These are phyloP conservation scores for Pteromalus puparum DNA, from an alignment of 1,140 invertebrate genomes.

Conservation along the genomic window DNA sequence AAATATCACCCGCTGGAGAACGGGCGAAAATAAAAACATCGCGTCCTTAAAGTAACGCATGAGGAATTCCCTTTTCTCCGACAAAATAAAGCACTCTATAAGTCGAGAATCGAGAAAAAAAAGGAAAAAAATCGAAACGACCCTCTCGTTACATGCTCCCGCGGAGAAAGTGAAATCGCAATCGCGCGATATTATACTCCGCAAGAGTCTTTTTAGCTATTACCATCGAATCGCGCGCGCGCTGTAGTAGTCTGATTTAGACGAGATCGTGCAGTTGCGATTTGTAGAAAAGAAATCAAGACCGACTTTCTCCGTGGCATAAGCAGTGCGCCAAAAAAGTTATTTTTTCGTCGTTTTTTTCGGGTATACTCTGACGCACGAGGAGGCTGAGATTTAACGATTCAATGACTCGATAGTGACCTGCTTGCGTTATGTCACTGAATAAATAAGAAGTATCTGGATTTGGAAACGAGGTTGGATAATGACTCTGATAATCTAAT, in stretches of 20 bases:
- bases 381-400: not conserved
- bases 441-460: not conserved
- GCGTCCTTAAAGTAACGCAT: no score
- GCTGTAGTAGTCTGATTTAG: not conserved
- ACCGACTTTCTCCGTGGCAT: conserved; percentile 20
- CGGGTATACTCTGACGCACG: not conserved
- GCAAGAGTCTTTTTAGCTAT: not conserved
- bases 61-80: not conserved
- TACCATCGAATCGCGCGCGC: not conserved
- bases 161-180: conserved; percentile 55
- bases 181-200: conserved; percentile 35
- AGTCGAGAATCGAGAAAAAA: not conserved
- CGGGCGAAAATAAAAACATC: no score
- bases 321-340: not conserved
- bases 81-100: not conserved
- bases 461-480: not conserved
- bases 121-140: not conserved
- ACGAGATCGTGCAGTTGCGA: not conserved
- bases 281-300: conserved; percentile 26
- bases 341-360: not conserved
- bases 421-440: not conserved
- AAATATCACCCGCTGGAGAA: not conserved
- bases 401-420: not conserved
- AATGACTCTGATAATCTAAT: not conserved
- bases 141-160: not conserved